phyloP scores from a whole-genome alignment of 2,113 vertebrate species.

The Hippotragus niger region DNA sequence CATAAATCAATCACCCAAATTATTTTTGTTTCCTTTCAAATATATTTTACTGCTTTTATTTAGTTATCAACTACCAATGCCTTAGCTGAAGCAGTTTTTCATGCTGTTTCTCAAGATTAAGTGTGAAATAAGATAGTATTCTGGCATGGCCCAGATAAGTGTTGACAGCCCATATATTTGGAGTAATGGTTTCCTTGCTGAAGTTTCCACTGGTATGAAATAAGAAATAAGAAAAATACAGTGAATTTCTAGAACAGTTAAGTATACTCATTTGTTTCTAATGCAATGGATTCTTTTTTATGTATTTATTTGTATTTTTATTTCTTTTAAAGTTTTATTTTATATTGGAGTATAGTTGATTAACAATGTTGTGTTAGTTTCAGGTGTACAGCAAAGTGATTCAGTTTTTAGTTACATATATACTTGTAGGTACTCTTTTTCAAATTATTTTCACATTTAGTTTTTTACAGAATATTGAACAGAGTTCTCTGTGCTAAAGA shows the following conservation, averaged over 20 bases:
- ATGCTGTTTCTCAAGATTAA: neutral
- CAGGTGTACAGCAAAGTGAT: neutral
- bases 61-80: neutral
- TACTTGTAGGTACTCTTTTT: neutral
- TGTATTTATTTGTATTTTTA: neutral
- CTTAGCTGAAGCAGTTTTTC: neutral
- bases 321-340: neutral
- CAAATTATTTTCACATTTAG: neutral
- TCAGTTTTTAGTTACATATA: neutral
- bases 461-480: neutral
- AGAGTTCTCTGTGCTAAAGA: neutral
- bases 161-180: neutral
- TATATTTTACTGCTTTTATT: neutral
- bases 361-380: neutral
- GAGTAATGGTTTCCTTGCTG: neutral
- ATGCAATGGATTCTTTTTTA: neutral
- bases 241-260: neutral
- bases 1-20: neutral
- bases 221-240: neutral
- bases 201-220: neutral
- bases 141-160: neutral
- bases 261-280: neutral
- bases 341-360: neutral
- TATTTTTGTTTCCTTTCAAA: neutral
- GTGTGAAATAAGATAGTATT: neutral